Evolutionary conservation across 2,113 vertebrate genomes (phyloP), one percentile per base, ranked within the genome.

Genomic region (Menidia beryllina): DNA sequence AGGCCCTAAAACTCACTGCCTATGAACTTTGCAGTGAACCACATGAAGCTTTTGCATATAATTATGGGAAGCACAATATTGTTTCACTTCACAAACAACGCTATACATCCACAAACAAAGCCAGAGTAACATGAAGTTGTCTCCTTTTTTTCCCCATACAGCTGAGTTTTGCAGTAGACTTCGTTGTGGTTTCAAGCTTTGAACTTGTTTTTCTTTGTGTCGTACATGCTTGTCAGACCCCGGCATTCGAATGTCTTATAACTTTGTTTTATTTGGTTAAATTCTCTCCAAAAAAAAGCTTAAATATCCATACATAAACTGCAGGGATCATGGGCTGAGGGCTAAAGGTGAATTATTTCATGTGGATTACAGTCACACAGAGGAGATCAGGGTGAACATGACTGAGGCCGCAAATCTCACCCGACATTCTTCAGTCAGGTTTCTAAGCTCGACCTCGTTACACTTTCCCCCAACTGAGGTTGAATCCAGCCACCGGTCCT

Each of bases 401-500:
- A 71, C 1, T 3, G 15, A 48, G 19, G 34, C 11, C 0, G 7
- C 21, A 59, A 72, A 68, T 25, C 38, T 89, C 84, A 98, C 98
- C 96, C 95, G 93, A 84, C 93, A 96, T 20, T 93, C 89, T 4
- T 93, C 92, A 7, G 90, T 90, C 63, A 94, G 55, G 23, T 64
- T 60, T 20, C 69, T 77, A 26, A 95, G 84, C 38, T 90, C 49
- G 2, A 86, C 56, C 26, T 86, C 67, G 3, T 85, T 76, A 2
- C 85, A 80, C 12, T 84, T 77, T 24, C 65, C 21, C 4, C 64
- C 72, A 52, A 83, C 21, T 3, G 68, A 0, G 0, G 71, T 12
- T 0, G 65, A 85, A 55, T 84, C 87, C 36, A 96, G 67, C 95
- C 96, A 96, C 47, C 47, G 69, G 59, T 98, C 95, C 49, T 95